Conservation (phyloP, 2,113 vertebrate species). For the Noturus placidus region DNA sequence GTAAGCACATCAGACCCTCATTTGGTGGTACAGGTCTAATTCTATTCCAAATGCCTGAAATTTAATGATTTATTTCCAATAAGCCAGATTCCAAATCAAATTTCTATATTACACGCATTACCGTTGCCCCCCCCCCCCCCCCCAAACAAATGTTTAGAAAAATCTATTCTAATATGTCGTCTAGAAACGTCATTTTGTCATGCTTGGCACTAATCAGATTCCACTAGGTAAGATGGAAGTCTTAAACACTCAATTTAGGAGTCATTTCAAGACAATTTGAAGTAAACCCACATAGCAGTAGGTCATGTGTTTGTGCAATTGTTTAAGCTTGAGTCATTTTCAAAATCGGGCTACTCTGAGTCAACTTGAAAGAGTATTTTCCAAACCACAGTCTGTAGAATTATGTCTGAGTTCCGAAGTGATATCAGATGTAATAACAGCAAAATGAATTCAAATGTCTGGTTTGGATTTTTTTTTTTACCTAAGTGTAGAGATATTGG, state of each 20-base stretch:
- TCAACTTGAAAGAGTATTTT: conserved; percentile 2
- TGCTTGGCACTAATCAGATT: not conserved
- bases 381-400: not conserved
- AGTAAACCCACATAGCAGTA: not conserved
- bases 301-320: not conserved
- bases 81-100: not conserved
- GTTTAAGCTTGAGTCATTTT: conserved; percentile 2
- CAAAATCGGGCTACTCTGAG: not conserved
- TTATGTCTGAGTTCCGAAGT: not conserved
- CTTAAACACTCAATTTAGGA: not conserved
- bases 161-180: not conserved
- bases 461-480: not conserved
- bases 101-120: not conserved
- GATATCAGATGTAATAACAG: not conserved
- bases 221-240: not conserved
- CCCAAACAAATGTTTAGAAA: not conserved
- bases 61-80: not conserved
- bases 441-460: not conserved
- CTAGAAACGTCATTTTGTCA: not conserved
- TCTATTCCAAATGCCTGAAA: not conserved
- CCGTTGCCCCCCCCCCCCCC: too few relatives aligned
- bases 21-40: not conserved
- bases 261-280: not conserved
- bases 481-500: not conserved
- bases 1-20: not conserved